Evolutionary conservation across 2,797 vertebrate species (phyloP).

Genomic region (Brachyrhaphis roseni): DNA sequence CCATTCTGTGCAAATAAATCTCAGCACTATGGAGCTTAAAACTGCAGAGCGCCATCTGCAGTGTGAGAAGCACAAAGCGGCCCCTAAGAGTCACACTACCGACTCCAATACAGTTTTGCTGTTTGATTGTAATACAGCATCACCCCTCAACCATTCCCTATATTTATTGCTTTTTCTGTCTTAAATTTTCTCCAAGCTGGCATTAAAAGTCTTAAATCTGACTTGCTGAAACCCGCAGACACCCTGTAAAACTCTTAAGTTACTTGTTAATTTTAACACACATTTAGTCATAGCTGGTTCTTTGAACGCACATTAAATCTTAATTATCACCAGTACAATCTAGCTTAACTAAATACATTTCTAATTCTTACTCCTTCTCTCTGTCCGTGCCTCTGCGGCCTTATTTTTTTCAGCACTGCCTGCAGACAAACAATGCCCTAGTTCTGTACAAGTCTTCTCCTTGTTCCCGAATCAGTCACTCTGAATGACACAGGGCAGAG

Average conservation of each 20-base stretch:
- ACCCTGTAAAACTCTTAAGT: not conserved
- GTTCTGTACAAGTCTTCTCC: conserved; percentile 29
- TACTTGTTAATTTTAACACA: not conserved
- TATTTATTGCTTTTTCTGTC: no score
- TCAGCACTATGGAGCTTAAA: no score
- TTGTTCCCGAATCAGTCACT: conserved; percentile 26
- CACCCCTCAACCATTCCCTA: no score
- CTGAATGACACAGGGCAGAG: conserved; percentile 9
- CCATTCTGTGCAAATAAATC: no score
- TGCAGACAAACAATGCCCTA: conserved; percentile 42
- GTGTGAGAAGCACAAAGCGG: no score
- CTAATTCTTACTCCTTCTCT: not conserved
- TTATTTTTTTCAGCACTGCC: conserved; percentile 15
- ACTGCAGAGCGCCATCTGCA: no score
- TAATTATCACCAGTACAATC: not conserved
- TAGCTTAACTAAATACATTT: not conserved
- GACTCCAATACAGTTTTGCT: no score
- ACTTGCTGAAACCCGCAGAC: no score
- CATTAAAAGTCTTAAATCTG: no score
- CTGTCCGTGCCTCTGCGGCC: not conserved
- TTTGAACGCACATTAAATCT: not conserved
- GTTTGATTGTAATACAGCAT: no score
- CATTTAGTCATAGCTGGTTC: not conserved
- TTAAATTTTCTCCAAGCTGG: no score
- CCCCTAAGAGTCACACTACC: no score